phyloP scores from a whole-genome alignment of 2,888 invertebrate genomes.

The Girardia tigrina region DNA sequence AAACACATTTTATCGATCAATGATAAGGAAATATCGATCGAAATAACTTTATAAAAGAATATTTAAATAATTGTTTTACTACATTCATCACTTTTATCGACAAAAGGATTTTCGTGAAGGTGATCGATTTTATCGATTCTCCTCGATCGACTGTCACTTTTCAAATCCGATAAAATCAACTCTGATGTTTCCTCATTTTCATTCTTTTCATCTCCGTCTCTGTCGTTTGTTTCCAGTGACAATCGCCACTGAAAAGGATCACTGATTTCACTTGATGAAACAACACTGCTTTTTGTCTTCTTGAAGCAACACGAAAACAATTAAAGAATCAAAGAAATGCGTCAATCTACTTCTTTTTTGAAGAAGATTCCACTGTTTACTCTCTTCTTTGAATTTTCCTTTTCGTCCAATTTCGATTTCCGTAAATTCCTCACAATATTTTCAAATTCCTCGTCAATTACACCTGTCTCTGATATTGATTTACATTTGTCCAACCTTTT shows the following conservation, averaged over 20 bases:
- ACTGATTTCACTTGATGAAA: background rate
- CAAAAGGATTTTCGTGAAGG: background rate
- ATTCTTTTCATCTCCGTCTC: background rate
- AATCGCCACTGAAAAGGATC: background rate
- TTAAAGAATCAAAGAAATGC: background rate
- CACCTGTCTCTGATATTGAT: background rate
- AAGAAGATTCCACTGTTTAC: background rate
- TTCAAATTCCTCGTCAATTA: background rate
- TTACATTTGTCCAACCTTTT: too few species aligned
- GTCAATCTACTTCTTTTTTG: background rate
- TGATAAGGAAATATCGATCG: too few species aligned
- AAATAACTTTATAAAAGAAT: too few species aligned
- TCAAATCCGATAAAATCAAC: too few species aligned
- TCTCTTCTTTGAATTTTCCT: background rate
- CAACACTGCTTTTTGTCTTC: background rate
- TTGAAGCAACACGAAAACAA: background rate
- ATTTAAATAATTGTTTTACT: too few species aligned
- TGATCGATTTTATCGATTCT: background rate
- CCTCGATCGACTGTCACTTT: background rate
- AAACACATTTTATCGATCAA: too few species aligned
- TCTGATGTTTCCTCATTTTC: too few species aligned
- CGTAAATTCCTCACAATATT: background rate
- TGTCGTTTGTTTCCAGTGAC: background rate
- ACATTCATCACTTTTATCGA: too few species aligned
- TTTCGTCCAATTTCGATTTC: background rate